Evolutionary conservation across 1,140 invertebrate species (phyloP).

Genomic region (Nymphalis io): DNA sequence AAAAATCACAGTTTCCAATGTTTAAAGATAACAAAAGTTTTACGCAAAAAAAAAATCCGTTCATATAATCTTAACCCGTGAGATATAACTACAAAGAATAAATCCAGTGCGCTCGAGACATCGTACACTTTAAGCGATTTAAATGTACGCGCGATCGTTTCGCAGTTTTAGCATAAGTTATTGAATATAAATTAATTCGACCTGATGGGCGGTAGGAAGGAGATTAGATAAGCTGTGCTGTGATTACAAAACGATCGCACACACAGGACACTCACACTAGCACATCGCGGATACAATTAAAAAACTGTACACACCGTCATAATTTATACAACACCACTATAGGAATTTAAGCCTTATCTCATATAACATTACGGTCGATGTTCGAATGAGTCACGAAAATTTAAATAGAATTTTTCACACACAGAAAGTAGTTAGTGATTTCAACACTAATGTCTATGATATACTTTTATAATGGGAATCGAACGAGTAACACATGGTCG

Average conservation of each 20-base stretch:
- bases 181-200: too few species aligned
- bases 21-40: neutral
- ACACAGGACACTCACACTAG: neutral
- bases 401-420: too few species aligned
- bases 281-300: neutral
- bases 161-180: neutral
- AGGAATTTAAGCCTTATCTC: neutral
- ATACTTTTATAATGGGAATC: neutral
- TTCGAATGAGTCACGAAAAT: neutral
- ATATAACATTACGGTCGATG: neutral
- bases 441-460: neutral
- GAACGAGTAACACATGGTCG: neutral
- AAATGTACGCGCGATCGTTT: neutral
- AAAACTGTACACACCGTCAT: neutral
- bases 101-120: slow-evolving; percentile 6
- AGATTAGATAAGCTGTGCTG: too few species aligned
- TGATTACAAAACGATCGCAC: neutral
- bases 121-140: neutral
- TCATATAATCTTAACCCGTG: neutral
- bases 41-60: neutral
- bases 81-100: neutral
- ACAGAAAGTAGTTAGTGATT: neutral
- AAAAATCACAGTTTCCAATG: too few species aligned
- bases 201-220: too few species aligned
- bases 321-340: neutral